A percentile compares a stretch with the other conserved stretches of the same genome.
Conservation (phyloP, 2,113 vertebrate species). For the Xiphophorus couchianus region DNA sequence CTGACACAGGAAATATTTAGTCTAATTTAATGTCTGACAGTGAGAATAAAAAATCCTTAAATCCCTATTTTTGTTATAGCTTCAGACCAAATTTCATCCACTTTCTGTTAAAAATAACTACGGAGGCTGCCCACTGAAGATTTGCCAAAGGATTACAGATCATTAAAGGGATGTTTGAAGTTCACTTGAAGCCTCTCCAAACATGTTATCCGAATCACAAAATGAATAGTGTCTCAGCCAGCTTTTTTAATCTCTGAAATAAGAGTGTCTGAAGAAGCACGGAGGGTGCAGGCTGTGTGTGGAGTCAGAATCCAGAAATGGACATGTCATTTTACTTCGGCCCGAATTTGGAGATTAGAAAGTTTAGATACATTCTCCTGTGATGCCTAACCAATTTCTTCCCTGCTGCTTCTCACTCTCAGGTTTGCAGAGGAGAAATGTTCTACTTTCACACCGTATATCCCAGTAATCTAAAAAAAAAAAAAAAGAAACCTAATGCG, state of each 20-base stretch:
- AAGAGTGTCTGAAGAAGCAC: constrained; percentile 14
- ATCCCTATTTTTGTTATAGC: constrained; percentile 20
- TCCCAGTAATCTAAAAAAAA: constrained; percentile 53
- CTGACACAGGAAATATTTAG: background rate
- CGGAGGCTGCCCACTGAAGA: constrained; percentile 49
- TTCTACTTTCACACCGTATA: constrained; percentile 56
- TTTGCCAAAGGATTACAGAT: constrained; percentile 61
- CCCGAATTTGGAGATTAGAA: constrained; percentile 39
- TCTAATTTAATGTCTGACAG: background rate
- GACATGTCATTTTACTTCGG: constrained; percentile 64
- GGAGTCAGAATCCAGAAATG: constrained; percentile 54
- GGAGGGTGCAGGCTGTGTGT: constrained; percentile 34
- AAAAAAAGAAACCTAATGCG: constrained; percentile 60
- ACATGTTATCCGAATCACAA: constrained; percentile 43
- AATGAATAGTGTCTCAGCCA: constrained; percentile 15
- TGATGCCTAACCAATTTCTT: constrained; percentile 39
- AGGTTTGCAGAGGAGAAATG: constrained; percentile 37
- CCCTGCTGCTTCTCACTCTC: constrained; percentile 23
- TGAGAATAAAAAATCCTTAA: background rate
- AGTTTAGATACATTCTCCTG: constrained; percentile 48
- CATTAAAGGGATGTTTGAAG: constrained; percentile 71
- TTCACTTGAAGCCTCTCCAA: constrained; percentile 57
- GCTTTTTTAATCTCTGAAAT: constrained; percentile 26
- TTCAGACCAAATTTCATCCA: constrained; percentile 48
- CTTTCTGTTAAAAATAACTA: constrained; percentile 49